Percentiles rank a stretch among this genome's conserved stretches.
Conservation (phyloP, 2,113 vertebrate genomes). For the Vanacampus margaritifer region DNA sequence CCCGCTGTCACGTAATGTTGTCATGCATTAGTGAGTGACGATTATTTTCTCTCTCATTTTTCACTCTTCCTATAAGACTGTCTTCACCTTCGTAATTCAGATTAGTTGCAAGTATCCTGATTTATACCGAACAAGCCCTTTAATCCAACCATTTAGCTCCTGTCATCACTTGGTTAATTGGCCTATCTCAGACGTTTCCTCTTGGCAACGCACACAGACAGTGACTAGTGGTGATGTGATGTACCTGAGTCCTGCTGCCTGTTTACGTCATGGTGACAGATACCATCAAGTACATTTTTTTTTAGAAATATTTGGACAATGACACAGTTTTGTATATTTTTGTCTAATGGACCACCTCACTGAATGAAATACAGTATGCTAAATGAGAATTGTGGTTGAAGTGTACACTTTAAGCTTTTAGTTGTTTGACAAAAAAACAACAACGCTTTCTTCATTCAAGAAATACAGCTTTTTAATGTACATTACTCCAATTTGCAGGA, state of each 20-base stretch:
- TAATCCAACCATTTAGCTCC: constrained; percentile 66
- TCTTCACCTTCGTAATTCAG: constrained; percentile 67
- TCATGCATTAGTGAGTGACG: constrained; percentile 51
- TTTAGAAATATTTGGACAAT: neutral
- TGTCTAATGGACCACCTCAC: neutral
- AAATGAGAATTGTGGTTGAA: neutral
- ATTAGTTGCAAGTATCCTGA: constrained; percentile 65
- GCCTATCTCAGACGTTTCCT: constrained; percentile 60
- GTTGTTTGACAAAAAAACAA: too few relatives aligned
- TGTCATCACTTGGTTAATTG: constrained; percentile 70
- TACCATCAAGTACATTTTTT: neutral
- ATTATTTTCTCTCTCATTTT: constrained; percentile 43
- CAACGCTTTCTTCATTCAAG: too few relatives aligned
- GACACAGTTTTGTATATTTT: neutral
- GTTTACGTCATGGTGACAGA: constrained; percentile 49
- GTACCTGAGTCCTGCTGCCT: constrained; percentile 35
- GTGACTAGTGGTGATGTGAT: constrained; percentile 46
- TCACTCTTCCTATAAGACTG: constrained; percentile 64
- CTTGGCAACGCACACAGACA: constrained; percentile 45
- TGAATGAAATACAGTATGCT: neutral
- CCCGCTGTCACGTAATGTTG: constrained; percentile 48
- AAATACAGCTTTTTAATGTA: too few relatives aligned
- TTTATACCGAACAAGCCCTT: constrained; percentile 65
- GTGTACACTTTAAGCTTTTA: neutral
- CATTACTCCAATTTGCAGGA: too few relatives aligned